A percentile compares a stretch with the other conserved stretches of the same genome.
Evolutionary conservation across 2,888 invertebrate species (phyloP).

Genomic region (Chalcosyrphus nemorum): DNA sequence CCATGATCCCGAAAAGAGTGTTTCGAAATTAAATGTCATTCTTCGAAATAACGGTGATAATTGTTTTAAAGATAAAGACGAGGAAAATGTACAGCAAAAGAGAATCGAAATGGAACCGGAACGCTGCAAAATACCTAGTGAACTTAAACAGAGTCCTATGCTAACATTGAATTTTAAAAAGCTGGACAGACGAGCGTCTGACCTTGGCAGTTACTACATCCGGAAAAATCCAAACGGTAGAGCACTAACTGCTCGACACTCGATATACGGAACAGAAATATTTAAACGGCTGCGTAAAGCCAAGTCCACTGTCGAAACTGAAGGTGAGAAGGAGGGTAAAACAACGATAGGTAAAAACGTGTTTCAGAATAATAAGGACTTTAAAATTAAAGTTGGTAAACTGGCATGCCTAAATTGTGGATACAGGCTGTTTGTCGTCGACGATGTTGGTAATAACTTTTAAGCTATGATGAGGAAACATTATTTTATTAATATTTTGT

Average conservation of each 20-base stretch:
- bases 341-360: no score
- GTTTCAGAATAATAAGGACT: slow-evolving; percentile 43
- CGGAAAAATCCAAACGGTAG: slow-evolving; percentile 24
- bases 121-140: background rate
- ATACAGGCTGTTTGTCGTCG: slow-evolving; percentile 63
- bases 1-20: slow-evolving; percentile 1
- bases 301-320: background rate
- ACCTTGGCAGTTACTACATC: slow-evolving; percentile 46
- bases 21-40: slow-evolving; percentile 54
- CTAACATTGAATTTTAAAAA: slow-evolving; percentile 60
- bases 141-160: slow-evolving; percentile 38
- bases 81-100: background rate
- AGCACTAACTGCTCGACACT: slow-evolving; percentile 44
- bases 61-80: background rate
- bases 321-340: slow-evolving; percentile 14
- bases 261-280: slow-evolving; percentile 63
- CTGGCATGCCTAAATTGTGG: slow-evolving; percentile 60
- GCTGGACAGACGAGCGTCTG: slow-evolving; percentile 59
- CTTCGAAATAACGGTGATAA: slow-evolving; percentile 21
- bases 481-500: background rate
- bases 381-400: slow-evolving; percentile 66
- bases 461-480: background rate
- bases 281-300: slow-evolving; percentile 48
- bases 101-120: background rate
- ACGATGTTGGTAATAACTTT: slow-evolving; percentile 51